A percentile compares a stretch with the other conserved stretches of the same genome.
phyloP scores from a whole-genome alignment of 2,797 vertebrate species.

The Meriones psammophilus region DNA sequence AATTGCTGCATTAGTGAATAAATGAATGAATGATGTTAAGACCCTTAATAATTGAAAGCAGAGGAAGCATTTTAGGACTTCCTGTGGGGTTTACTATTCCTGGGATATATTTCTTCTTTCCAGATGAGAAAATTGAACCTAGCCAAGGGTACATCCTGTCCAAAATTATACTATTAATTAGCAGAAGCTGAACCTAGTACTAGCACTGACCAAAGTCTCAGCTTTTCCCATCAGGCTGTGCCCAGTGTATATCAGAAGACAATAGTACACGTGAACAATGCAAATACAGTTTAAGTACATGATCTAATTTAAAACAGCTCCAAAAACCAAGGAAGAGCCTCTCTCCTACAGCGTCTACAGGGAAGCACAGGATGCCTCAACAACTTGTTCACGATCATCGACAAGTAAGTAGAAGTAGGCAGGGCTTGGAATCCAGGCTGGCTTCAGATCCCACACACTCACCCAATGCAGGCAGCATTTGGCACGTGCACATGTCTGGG shows the following conservation, averaged over 20 bases:
- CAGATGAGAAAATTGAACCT: background rate
- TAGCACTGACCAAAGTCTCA: background rate
- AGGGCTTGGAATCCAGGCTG: background rate
- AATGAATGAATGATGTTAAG: background rate
- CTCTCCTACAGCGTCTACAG: background rate
- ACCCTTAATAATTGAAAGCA: constrained; percentile 13
- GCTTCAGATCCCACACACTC: background rate
- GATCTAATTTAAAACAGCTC: background rate
- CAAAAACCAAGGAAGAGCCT: background rate
- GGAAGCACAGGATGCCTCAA: background rate
- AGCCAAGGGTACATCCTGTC: background rate
- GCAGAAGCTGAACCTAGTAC: background rate
- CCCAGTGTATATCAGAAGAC: background rate
- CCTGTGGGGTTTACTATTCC: background rate
- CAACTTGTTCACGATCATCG: background rate
- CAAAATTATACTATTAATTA: background rate
- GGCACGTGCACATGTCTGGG: background rate
- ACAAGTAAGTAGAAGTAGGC: background rate
- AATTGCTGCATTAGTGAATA: background rate
- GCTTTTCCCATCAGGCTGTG: background rate
- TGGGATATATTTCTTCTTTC: background rate
- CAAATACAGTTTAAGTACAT: background rate
- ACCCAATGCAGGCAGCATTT: background rate
- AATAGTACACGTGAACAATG: background rate
- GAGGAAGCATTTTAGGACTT: constrained; percentile 16